Evolutionary conservation across 2,113 vertebrate genomes (phyloP).

Genomic region (Proterorhinus semilunaris): DNA sequence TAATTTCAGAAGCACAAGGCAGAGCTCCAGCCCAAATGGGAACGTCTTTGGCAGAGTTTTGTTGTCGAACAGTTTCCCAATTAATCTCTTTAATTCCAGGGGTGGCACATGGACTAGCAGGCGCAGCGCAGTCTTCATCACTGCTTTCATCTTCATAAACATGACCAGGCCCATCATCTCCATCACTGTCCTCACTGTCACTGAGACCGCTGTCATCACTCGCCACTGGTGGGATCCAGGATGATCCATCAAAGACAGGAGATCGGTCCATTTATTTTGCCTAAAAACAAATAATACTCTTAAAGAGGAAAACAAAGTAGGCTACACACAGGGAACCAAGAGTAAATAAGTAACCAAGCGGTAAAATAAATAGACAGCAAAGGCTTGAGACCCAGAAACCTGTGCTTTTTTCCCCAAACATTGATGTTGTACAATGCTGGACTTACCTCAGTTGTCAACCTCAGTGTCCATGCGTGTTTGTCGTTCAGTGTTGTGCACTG

Average conservation of each 20-base stretch:
- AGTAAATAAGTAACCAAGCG: too few relatives aligned
- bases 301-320: too few relatives aligned
- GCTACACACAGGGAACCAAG: too few relatives aligned
- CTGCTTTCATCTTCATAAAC: constrained; percentile 1
- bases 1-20: background rate
- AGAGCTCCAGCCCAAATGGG: constrained; percentile 11
- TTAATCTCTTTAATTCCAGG: background rate
- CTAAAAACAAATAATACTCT: background rate
- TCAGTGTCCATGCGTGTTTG: too few relatives aligned
- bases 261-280: background rate
- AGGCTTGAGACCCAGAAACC: too few relatives aligned
- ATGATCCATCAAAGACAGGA: background rate
- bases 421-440: too few relatives aligned
- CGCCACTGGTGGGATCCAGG: background rate
- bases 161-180: background rate
- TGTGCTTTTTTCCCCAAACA: too few relatives aligned
- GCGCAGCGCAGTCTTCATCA: background rate
- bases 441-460: too few relatives aligned
- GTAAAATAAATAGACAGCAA: too few relatives aligned
- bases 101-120: background rate
- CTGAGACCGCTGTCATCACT: constrained; percentile 12
- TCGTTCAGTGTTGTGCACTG: too few relatives aligned
- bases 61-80: constrained; percentile 7
- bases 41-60: constrained; percentile 5
- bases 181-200: constrained; percentile 2